These are phyloP conservation scores for Polymixis lichenea DNA, from an alignment of 2,888 invertebrate species.

Conservation along the genomic window DNA sequence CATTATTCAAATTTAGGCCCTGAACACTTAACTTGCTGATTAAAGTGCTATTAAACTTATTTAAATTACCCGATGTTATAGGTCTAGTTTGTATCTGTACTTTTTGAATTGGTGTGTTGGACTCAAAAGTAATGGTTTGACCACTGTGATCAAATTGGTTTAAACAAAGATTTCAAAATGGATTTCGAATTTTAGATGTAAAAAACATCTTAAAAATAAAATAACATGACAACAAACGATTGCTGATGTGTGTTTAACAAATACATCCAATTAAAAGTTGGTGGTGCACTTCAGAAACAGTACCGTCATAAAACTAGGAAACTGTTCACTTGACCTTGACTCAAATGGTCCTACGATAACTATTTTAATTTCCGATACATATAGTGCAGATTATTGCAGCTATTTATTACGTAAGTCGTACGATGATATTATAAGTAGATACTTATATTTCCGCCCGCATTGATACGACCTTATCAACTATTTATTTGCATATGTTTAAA, in stretches of 20 bases:
- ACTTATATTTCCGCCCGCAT: conserved; percentile 29
- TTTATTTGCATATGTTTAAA: conserved; percentile 46
- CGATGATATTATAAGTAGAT: conserved; percentile 35
- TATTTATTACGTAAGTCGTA: conserved; percentile 40
- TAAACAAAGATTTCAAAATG: neutral
- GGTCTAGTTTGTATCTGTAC: too few relatives aligned
- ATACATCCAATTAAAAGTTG: conserved; percentile 23
- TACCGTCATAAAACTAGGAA: conserved; percentile 39
- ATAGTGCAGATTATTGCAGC: conserved; percentile 31
- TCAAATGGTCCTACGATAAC: conserved; percentile 33
- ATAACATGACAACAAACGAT: conserved; percentile 1
- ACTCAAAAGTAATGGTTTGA: too few relatives aligned
- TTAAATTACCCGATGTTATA: too few relatives aligned
- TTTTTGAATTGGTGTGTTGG: too few relatives aligned
- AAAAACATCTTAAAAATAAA: neutral
- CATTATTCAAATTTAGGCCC: too few relatives aligned
- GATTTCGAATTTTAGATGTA: neutral
- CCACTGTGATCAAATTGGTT: neutral
- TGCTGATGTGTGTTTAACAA: neutral
- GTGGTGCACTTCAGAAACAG: conserved; percentile 16
- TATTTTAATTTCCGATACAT: conserved; percentile 17
- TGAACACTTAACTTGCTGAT: too few relatives aligned
- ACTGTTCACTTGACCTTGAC: conserved; percentile 43
- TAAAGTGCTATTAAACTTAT: too few relatives aligned
- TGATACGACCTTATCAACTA: conserved; percentile 46